Base-by-base conservation (phyloP, 2,888 invertebrate species). In the Melikaiella ostensackeni region DNA sequence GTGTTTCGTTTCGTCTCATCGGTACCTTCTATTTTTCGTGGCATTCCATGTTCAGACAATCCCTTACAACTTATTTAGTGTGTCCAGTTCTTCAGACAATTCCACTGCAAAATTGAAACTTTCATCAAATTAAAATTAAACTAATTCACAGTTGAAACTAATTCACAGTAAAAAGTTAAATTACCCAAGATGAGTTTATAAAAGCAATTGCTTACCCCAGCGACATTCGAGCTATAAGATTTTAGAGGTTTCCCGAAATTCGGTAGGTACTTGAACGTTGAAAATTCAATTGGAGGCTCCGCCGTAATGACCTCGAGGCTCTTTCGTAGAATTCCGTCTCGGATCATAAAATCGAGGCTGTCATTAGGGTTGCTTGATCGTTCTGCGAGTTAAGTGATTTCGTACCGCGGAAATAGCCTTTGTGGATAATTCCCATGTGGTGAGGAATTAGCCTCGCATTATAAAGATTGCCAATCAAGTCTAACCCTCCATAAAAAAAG, bases 361-460 rank as follows among this genome's bases (percentile, higher is more conserved):
- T 87, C 82, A 87, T 87, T 86, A 88, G 81, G 75, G 50, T 70
- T 70, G 50, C 50, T 70, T 70, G 70, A 92, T 93, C 46, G 70
- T 30, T 55, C 33, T 24, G 30, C n/a, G 70, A 70, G 46, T 70
- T 70, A 50, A 30, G n/a, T 50, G 70, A 70, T 50, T 70, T 55
- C 50, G 70, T 50, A 50, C 30, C 33, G 70, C 50, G 70, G 46
- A 70, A 70, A 70, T 30, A 70, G 46, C 50, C 46, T 46, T 11
- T 46, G 46, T 30, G n/a, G 42, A 55, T 70, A 70, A 30, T 70
- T 70, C 46, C 66, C 30, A 66, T 50, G 19, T 27, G 30, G 66
- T 50, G 19, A 50, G n/a, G 46, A 50, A 30, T 30, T 46, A 46
- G 30, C 46, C 70, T 70, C 50, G 46, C 66, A 70, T 70, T 70